Evolutionary conservation across 2,888 invertebrate species (phyloP).

Genomic region (Scaptomyza flava): DNA sequence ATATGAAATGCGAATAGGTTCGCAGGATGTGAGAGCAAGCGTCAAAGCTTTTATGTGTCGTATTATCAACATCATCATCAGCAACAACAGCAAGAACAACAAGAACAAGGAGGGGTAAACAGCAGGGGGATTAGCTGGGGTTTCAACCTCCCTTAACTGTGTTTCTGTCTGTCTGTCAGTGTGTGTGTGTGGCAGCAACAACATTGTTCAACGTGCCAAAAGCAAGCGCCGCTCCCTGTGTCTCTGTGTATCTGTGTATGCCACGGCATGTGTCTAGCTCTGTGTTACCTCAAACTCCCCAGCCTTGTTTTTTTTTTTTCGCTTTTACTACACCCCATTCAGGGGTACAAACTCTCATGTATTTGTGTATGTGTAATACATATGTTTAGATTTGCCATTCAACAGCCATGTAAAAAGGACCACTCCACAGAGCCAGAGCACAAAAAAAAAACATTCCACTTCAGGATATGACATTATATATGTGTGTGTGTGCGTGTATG

Average conservation of each 20-base stretch:
- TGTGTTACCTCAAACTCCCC: constrained; percentile 15
- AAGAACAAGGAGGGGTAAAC: constrained; percentile 26
- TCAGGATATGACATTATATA: constrained; percentile 40
- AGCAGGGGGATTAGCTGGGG: constrained; percentile 47
- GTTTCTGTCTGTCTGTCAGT: not conserved
- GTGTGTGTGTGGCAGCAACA: constrained; percentile 3
- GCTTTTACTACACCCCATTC: constrained; percentile 32
- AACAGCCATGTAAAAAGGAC: constrained; percentile 65
- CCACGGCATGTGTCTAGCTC: constrained; percentile 57
- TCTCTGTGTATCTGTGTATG: constrained; percentile 24
- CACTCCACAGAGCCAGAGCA: constrained; percentile 10
- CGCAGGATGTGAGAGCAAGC: constrained; percentile 78
- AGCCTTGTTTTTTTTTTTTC: constrained; percentile 26
- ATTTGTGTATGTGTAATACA: constrained; percentile 57
- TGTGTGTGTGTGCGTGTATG: constrained; percentile 44
- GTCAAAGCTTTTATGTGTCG: constrained; percentile 66
- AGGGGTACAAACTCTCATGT: constrained; percentile 52
- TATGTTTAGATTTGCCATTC: constrained; percentile 78
- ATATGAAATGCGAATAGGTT: constrained; percentile 83
- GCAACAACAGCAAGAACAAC: constrained; percentile 27
- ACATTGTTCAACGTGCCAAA: constrained; percentile 12
- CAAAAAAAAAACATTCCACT: constrained; percentile 7
- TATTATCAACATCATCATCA: constrained; percentile 60
- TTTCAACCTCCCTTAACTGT: constrained; percentile 28
- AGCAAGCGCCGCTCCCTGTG: not conserved